These are phyloP conservation scores for Ovis canadensis DNA, from an alignment of 2,113 vertebrate genomes.

Conservation along the genomic window DNA sequence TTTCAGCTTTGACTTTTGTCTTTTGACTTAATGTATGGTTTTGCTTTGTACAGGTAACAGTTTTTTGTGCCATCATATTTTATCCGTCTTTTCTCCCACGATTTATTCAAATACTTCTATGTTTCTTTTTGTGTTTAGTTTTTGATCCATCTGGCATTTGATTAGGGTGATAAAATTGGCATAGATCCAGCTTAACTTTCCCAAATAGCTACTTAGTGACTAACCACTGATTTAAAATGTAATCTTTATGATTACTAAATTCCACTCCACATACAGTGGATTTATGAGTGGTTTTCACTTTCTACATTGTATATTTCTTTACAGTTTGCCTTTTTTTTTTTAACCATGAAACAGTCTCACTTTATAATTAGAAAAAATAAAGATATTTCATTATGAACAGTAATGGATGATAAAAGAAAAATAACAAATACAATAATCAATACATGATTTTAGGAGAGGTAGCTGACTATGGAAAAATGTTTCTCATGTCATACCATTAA, in stretches of 20 bases:
- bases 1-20: neutral
- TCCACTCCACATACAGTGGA: neutral
- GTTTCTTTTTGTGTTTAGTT: slow-evolving; percentile 5
- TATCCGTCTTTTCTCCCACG: neutral
- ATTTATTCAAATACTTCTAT: neutral
- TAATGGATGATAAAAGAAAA: neutral
- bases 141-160: slow-evolving; percentile 5
- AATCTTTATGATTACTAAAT: neutral
- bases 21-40: neutral
- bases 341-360: neutral
- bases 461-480: neutral
- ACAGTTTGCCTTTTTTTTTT: neutral
- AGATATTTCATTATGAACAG: neutral
- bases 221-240: slow-evolving; percentile 8
- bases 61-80: neutral
- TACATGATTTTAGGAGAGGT: neutral
- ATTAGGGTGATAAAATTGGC: neutral
- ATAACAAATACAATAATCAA: neutral
- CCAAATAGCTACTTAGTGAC: neutral
- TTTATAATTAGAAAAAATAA: slow-evolving; percentile 27
- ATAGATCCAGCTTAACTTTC: neutral
- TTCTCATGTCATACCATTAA: neutral
- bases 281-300: slow-evolving; percentile 17
- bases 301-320: neutral
- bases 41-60: neutral